These are phyloP conservation scores for Drosophila robusta DNA, from an alignment of 2,888 invertebrate species.

Conservation along the genomic window DNA sequence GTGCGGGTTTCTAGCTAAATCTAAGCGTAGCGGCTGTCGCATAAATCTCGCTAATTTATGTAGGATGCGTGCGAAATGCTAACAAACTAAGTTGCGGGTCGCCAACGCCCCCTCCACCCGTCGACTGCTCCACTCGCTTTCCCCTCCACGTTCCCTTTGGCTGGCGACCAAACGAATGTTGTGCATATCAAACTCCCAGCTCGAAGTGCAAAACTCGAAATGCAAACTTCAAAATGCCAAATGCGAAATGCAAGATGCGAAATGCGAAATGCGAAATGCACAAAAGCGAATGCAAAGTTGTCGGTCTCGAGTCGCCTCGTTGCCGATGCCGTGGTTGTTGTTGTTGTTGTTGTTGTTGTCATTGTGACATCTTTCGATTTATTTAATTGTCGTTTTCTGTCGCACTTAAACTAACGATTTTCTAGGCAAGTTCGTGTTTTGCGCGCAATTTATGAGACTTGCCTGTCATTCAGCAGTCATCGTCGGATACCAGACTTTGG, in stretches of 20 bases:
- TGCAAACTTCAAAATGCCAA: slow-evolving; percentile 8
- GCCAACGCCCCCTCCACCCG: slow-evolving; percentile 28
- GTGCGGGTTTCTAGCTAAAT: slow-evolving; percentile 63
- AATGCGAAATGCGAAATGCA: neutral
- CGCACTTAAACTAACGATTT: slow-evolving; percentile 74
- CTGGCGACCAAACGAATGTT: slow-evolving; percentile 46
- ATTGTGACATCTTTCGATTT: slow-evolving; percentile 74
- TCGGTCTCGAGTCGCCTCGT: slow-evolving; percentile 13
- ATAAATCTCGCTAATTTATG: slow-evolving; percentile 77
- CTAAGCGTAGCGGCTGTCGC: slow-evolving; percentile 62
- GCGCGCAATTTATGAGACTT: slow-evolving; percentile 63
- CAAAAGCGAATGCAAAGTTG: slow-evolving; percentile 17
- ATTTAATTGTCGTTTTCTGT: slow-evolving; percentile 74
- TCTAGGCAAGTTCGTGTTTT: slow-evolving; percentile 63
- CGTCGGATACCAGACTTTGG: neutral
- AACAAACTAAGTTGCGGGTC: slow-evolving; percentile 66
- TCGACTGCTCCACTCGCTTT: slow-evolving; percentile 5
- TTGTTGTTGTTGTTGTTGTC: slow-evolving; percentile 38
- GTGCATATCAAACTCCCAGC: slow-evolving; percentile 67
- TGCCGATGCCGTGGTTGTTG: neutral
- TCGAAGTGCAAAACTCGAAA: slow-evolving; percentile 30
- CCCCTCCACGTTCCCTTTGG: slow-evolving; percentile 13
- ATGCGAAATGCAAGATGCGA: neutral
- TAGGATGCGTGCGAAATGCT: slow-evolving; percentile 75
- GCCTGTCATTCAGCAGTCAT: slow-evolving; percentile 51